phyloP scores from a whole-genome alignment of 2,888 invertebrate species.

The Latrodectus elegans region DNA sequence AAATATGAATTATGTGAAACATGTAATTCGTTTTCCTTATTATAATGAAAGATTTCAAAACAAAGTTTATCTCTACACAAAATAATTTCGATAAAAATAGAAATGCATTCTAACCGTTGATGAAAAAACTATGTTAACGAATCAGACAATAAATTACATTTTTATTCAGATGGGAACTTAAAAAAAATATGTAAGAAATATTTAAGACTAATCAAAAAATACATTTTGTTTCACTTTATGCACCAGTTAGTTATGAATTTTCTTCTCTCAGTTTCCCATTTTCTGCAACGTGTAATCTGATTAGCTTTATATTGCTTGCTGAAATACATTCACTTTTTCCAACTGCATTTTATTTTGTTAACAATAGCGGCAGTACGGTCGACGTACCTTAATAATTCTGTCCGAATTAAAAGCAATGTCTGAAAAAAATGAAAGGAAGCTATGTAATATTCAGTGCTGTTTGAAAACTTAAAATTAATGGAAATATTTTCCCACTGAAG shows the following conservation, averaged over 20 bases:
- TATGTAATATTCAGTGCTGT: conserved; percentile 50
- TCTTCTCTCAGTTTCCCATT: conserved; percentile 29
- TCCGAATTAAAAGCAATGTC: conserved; percentile 47
- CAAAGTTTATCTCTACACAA: no score
- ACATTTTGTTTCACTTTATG: conserved; percentile 50
- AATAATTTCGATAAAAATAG: no score
- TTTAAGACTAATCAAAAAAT: conserved; percentile 55
- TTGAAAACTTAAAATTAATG: conserved; percentile 66
- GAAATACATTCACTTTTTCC: conserved; percentile 30
- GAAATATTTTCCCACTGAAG: conserved; percentile 53
- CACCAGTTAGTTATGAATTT: conserved; percentile 30
- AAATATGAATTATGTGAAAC: no score
- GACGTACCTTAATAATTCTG: conserved; percentile 56
- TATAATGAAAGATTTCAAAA: no score
- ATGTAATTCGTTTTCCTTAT: no score
- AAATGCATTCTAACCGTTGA: background rate
- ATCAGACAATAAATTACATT: conserved; percentile 33
- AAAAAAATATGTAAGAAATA: conserved; percentile 25
- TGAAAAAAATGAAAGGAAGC: conserved; percentile 25
- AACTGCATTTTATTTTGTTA: conserved; percentile 36
- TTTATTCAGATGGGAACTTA: conserved; percentile 33
- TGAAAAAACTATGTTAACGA: background rate
- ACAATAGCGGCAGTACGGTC: conserved; percentile 27
- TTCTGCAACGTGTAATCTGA: conserved; percentile 46
- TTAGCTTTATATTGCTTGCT: conserved; percentile 55